Evolutionary conservation across 2,113 vertebrate genomes (phyloP), one percentile per base, ranked within the genome.

Genomic region (Pavo muticus): DNA sequence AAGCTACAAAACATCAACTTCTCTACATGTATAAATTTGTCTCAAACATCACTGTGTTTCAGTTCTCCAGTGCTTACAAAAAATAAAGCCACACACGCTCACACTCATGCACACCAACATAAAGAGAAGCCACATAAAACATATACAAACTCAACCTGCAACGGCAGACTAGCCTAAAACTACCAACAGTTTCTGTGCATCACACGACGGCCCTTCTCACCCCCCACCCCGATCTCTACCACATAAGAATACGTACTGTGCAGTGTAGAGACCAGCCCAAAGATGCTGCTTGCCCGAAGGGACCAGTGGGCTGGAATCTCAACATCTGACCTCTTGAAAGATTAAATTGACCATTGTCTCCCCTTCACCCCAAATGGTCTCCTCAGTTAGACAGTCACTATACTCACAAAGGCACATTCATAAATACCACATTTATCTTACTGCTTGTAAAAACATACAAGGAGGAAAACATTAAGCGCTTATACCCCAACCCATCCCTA

Each of bases 391-490:
- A 97, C 56, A 86, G 95, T 97, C 96, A 97, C 97, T 97, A 92
- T 94, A 97, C 97, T 97, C 97, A 97, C 97, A 97, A 98, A 98
- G 98, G 98, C 98, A 98, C 98, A 97, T 98, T 98, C 97, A 98
- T 95, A 96, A 97, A 97, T 96, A 97, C 96, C 97, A 97, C 87
- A 97, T 95, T 96, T 93, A 93, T 95, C 91, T 97, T 95, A 97
- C 94, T 97, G 95, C 97, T 97, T 94, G 92, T 92, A 96, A 96
- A 97, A 97, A 97, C 96, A 87, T 10, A 93, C 85, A 69, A 61
- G 39, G 84, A 92, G 65, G 91, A 96, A 97, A 97, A 97, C 19
- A 40, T 97, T 97, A 97, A 98, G 98, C 97, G 97, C 97, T 95
- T 96, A 91, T 59, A 93, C 91, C 96, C 91, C 93, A 93, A 92